A percentile compares a stretch with the other conserved stretches of the same genome.
phyloP scores from a whole-genome alignment of 2,888 invertebrate species.

The Selenia dentaria region DNA sequence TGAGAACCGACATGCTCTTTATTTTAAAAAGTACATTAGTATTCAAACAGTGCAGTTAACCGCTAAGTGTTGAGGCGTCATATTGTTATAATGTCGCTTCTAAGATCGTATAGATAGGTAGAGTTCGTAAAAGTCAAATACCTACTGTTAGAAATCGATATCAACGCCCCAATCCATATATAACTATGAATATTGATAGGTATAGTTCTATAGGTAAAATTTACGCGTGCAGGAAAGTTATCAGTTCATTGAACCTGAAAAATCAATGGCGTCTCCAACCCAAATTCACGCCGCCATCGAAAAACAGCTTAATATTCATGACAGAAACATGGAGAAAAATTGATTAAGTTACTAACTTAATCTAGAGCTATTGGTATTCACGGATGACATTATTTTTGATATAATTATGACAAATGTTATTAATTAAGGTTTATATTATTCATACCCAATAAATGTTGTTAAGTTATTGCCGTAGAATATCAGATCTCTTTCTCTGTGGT shows the following conservation, averaged over 20 bases:
- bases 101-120: constrained; percentile 1
- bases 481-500: too few relatives aligned
- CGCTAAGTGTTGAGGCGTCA: not conserved
- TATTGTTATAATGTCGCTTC: not conserved
- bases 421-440: constrained; percentile 36
- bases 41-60: constrained; percentile 20
- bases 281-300: constrained; percentile 26
- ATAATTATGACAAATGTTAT: constrained; percentile 38
- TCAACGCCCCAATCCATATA: constrained; percentile 1
- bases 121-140: too few relatives aligned
- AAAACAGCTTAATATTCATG: constrained; percentile 23
- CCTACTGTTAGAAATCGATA: constrained; percentile 24
- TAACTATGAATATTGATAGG: constrained; percentile 25
- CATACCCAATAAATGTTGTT: constrained; percentile 34
- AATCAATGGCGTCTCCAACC: constrained; percentile 31
- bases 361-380: constrained; percentile 26
- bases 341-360: constrained; percentile 28
- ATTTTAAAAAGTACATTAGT: constrained; percentile 20
- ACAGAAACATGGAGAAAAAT: constrained; percentile 21
- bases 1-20: constrained; percentile 41
- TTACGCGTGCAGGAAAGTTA: constrained; percentile 34
- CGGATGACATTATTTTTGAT: constrained; percentile 28
- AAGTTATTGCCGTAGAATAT: constrained; percentile 11
- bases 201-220: constrained; percentile 27
- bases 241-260: constrained; percentile 43